Conservation (phyloP, 37 sponge, comb jelly and placozoan genomes). For the Axinella damicornis region DNA sequence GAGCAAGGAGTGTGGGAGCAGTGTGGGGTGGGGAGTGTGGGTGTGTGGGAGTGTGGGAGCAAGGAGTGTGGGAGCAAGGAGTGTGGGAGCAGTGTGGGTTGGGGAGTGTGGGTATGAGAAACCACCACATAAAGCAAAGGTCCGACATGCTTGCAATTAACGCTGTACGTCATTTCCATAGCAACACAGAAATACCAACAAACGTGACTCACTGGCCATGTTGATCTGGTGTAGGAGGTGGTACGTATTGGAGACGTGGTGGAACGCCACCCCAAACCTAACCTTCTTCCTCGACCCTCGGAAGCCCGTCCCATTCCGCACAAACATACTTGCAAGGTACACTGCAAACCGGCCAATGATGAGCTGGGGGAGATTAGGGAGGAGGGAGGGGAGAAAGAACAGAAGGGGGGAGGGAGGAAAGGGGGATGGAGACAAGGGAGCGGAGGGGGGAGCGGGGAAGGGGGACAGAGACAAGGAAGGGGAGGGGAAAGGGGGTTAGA, state of each 20-base stretch:
- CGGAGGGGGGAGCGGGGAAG: too few species aligned
- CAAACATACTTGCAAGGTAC: constrained; percentile 41
- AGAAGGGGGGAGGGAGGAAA: background rate
- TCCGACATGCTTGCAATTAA: background rate
- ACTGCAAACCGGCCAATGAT: constrained; percentile 51
- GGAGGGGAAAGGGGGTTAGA: too few species aligned
- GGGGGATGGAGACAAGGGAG: too few species aligned
- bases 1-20: background rate
- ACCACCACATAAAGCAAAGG: background rate
- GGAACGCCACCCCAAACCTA: constrained; percentile 39
- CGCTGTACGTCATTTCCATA: background rate
- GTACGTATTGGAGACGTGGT: constrained; percentile 52
- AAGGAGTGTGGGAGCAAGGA: background rate
- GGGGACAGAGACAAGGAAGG: too few species aligned
- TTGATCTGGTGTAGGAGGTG: constrained; percentile 77
- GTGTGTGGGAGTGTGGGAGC: background rate
- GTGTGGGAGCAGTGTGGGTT: background rate
- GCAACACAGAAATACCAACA: constrained; percentile 15
- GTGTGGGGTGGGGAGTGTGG: background rate
- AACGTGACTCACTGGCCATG: constrained; percentile 52
- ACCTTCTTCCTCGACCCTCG: constrained; percentile 8
- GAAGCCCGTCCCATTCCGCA: background rate
- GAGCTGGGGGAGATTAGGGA: constrained; percentile 13
- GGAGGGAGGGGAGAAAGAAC: background rate
- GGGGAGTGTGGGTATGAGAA: too few species aligned